These are phyloP conservation scores for Dipodomys spectabilis DNA, from an alignment of 2,113 vertebrate genomes.

Conservation along the genomic window DNA sequence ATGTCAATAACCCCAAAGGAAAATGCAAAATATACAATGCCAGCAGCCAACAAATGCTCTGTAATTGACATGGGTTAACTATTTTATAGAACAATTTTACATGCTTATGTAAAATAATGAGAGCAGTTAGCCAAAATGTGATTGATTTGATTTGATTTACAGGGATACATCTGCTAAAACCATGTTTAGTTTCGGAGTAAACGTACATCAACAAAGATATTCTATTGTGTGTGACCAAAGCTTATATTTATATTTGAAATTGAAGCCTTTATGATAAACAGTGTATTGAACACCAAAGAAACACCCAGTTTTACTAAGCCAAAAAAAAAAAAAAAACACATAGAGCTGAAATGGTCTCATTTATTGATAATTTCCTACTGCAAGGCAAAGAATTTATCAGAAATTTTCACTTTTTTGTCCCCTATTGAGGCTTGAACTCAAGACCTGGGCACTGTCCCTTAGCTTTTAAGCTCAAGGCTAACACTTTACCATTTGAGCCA, in stretches of 20 bases:
- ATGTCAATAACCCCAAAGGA: neutral
- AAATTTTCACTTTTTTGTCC: neutral
- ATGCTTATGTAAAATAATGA: neutral
- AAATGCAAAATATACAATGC: neutral
- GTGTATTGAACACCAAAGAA: neutral
- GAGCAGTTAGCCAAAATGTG: neutral
- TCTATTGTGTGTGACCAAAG: neutral
- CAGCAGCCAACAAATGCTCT: neutral
- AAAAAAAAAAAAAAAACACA: neutral
- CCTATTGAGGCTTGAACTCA: no score
- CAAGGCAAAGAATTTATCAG: neutral
- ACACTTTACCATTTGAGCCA: no score
- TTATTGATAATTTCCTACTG: constrained; percentile 1
- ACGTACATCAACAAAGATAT: neutral
- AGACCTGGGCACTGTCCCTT: no score
- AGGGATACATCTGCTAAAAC: neutral
- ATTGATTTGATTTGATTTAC: neutral
- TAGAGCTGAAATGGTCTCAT: constrained; percentile 20
- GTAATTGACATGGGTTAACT: neutral
- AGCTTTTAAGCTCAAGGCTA: no score
- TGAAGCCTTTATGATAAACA: constrained; percentile 40
- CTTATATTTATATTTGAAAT: constrained; percentile 56
- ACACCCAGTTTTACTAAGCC: constrained; percentile 6
- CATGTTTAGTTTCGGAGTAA: constrained; percentile 40
- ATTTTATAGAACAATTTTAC: neutral